Base-by-base conservation (phyloP, 2,113 vertebrate species). In the Nannospalax galili region DNA sequence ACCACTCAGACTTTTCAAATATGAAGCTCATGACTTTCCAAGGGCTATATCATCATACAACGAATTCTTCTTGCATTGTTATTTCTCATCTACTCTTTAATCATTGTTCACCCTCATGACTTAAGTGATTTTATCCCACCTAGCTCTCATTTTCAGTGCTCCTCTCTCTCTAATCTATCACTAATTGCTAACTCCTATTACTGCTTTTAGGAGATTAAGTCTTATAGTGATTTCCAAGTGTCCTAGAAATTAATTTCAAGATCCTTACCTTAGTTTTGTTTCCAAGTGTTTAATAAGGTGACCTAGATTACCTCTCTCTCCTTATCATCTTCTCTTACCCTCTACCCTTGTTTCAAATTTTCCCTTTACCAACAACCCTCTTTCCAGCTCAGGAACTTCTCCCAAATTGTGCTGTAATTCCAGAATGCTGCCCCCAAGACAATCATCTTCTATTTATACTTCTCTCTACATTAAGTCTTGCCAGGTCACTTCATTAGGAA, bases 201-300 rank as follows among this genome's bases (percentile, higher is more conserved):
- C 79, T 58, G 89, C 75, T 95, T 8, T 96, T 92, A 96, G 82
- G 64, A 96, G 88, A 97, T 95, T 95, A 97, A 95, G 85, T 92
- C 81, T 91, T 84, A 75, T 1, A 60, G 86, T 35, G 80, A 65
- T 84, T 96, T 97, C 93, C 97, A 96, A 95, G 96, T 94, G 95
- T 95, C 96, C 97, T 94, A 96, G 93, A 96, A 97, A 95, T 91
- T 92, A 92, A 95, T 92, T 93, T 94, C 89, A 96, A 95, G 89
- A 93, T 81, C 37, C 70, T 97, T 91, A 91, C 89, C 69, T 94
- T 94, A 94, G 32, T 73, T 90, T 93, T 94, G 70, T 80, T 88
- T 75, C 65, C 64, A 95, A 84, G 81, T 91, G 42, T 96, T 92
- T 88, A 96, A 81, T 35, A 82, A 78, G 16, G 67, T 79, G 64